Percentiles rank a stretch among this genome's conserved stretches.
These are phyloP conservation scores for Sphenodon punctatus DNA, from an alignment of 2,797 vertebrate genomes.

Conservation along the genomic window DNA sequence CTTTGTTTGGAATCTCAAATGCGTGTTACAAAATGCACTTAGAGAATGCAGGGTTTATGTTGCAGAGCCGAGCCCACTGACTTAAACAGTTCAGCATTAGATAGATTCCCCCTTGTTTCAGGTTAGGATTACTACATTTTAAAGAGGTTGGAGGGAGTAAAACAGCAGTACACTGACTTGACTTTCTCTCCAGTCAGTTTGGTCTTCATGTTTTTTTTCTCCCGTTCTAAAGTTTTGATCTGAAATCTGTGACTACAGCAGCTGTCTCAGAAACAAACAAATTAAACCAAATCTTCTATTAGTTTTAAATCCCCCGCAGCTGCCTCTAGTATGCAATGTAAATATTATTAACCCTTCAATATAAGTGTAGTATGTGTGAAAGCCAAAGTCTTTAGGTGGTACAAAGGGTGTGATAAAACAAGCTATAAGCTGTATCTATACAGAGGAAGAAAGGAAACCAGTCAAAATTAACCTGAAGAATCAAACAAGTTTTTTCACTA, in stretches of 20 bases:
- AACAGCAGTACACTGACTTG: not conserved
- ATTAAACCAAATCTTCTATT: not conserved
- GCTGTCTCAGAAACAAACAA: not conserved
- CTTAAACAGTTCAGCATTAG: not conserved
- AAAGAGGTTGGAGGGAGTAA: not conserved
- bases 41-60: not conserved
- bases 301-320: not conserved
- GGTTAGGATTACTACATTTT: accelerated
- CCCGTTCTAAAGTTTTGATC: not conserved
- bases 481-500: not conserved
- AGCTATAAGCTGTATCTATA: not conserved
- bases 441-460: not conserved
- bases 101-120: not conserved
- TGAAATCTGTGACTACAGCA: not conserved
- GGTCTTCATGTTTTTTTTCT: not conserved
- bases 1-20: not conserved
- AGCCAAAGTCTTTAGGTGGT: not conserved
- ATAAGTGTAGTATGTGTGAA: not conserved
- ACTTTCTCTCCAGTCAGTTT: not conserved
- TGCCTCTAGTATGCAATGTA: not conserved
- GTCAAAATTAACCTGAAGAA: not conserved
- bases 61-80: not conserved
- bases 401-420: not conserved
- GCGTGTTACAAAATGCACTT: not conserved
- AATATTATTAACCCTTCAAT: too few relatives aligned